Conservation (phyloP, 2,797 vertebrate species). For the Spatula clypeata region DNA sequence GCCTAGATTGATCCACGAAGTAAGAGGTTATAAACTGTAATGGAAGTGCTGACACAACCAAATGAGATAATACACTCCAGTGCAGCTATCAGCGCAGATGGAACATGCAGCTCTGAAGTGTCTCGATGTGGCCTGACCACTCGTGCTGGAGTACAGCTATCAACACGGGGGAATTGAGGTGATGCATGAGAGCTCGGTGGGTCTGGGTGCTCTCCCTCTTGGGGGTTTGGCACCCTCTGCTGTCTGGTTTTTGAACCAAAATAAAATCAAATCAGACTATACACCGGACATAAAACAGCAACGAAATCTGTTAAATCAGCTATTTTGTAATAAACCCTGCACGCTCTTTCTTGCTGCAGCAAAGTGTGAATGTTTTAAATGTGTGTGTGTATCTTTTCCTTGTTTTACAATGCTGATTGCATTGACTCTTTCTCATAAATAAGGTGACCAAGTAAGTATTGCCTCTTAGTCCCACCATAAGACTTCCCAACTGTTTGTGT, state of each 20-base stretch:
- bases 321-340: neutral
- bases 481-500: neutral
- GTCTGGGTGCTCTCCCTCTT: conserved; percentile 43
- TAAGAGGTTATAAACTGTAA: conserved; percentile 4
- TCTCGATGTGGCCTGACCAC: neutral
- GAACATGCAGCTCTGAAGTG: neutral
- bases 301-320: neutral
- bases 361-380: neutral
- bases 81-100: neutral
- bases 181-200: neutral
- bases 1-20: conserved; percentile 26
- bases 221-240: conserved; percentile 74
- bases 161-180: neutral
- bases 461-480: neutral
- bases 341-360: neutral
- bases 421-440: neutral
- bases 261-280: neutral
- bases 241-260: conserved; percentile 5
- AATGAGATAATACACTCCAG: conserved; percentile 11
- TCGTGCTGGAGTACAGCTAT: neutral
- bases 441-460: neutral
- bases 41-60: conserved; percentile 37
- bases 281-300: accelerated
- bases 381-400: neutral
- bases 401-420: neutral